Percentiles rank a stretch among this genome's conserved stretches.
These are phyloP conservation scores for Prunella himalayana DNA, from an alignment of 2,113 vertebrate genomes.

Conservation along the genomic window DNA sequence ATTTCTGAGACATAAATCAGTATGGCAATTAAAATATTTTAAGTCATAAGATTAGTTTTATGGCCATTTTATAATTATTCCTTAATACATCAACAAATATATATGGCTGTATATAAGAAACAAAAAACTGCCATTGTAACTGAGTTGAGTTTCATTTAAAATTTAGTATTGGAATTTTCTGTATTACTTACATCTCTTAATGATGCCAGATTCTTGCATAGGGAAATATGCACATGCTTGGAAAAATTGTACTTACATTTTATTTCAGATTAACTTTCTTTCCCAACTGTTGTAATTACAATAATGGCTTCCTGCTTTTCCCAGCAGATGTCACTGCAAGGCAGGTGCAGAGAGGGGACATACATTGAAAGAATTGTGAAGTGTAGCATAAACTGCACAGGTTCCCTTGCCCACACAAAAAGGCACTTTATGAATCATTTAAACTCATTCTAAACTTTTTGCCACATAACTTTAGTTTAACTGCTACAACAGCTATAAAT, in stretches of 20 bases:
- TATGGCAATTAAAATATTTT: background rate
- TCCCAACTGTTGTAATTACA: background rate
- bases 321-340: conserved; percentile 38
- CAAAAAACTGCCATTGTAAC: background rate
- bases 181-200: background rate
- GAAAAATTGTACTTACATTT: background rate
- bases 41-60: background rate
- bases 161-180: background rate
- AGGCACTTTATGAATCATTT: background rate
- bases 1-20: background rate
- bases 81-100: background rate
- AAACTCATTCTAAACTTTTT: background rate
- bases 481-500: background rate
- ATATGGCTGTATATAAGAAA: background rate
- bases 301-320: background rate
- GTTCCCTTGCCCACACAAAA: background rate
- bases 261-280: background rate
- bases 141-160: background rate
- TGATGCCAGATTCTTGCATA: background rate
- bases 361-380: accelerated
- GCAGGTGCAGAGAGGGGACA: background rate
- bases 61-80: background rate
- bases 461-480: background rate
- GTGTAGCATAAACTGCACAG: background rate
- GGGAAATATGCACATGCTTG: background rate